Conservation (phyloP, 2,113 vertebrate genomes). For the Cynocephalus volans region DNA sequence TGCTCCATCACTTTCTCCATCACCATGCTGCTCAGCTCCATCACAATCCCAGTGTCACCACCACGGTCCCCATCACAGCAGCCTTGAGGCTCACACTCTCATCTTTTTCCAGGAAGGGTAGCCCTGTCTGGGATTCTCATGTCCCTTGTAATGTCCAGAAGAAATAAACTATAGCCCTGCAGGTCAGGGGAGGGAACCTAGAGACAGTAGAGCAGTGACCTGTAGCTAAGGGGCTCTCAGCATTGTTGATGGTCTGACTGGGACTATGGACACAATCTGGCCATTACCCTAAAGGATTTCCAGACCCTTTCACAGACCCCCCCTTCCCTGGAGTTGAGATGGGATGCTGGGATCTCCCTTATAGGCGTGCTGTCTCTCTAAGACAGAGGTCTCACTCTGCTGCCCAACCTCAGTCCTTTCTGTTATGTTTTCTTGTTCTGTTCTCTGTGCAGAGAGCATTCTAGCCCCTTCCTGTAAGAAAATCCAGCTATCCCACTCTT, state of each 20-base stretch:
- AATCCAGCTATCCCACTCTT: neutral
- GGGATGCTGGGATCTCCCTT: neutral
- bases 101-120: neutral
- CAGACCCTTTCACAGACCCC: neutral
- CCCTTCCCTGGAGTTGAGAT: neutral
- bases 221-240: neutral
- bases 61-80: neutral
- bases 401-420: neutral
- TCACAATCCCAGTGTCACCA: neutral
- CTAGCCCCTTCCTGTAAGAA: neutral
- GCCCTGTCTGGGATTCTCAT: neutral
- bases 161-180: neutral
- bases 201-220: neutral
- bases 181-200: neutral
- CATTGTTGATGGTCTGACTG: neutral
- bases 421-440: neutral
- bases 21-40: neutral
- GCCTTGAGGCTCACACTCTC: neutral
- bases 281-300: neutral
- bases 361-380: fast-evolving
- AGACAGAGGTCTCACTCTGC: neutral
- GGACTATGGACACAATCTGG: neutral
- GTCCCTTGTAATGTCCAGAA: neutral
- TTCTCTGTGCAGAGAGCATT: neutral
- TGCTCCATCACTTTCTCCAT: no score